phyloP scores from a whole-genome alignment of 2,888 invertebrate genomes.

The Beris chalybata region DNA sequence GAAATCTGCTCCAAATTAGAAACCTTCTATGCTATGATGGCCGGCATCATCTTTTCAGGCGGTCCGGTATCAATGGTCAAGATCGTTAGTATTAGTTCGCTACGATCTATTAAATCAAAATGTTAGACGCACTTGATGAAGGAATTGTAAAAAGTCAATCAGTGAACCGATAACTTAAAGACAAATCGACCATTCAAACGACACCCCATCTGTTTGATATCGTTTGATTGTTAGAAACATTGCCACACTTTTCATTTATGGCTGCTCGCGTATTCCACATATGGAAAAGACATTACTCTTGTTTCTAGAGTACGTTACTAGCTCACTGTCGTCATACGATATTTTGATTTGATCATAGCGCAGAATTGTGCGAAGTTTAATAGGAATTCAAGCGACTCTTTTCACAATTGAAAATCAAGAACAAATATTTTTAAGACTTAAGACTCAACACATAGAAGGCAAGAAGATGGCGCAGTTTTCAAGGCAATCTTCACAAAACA shows the following conservation, averaged over 20 bases:
- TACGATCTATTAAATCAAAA: background rate
- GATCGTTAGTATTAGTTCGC: conserved; percentile 4
- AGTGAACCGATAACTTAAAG: conserved; percentile 22
- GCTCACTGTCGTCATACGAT: no score
- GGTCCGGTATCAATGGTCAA: conserved; percentile 9
- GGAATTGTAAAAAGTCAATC: background rate
- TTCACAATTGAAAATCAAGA: no score
- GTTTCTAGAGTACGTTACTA: no score
- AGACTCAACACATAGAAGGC: no score
- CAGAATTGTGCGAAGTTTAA: no score
- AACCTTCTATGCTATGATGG: background rate
- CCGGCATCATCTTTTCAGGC: background rate
- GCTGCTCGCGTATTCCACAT: conserved; percentile 9
- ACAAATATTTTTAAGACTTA: no score
- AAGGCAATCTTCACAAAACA: no score
- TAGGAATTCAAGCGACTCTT: no score
- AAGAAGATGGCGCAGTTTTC: no score
- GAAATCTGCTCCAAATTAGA: conserved; percentile 22
- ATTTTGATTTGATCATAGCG: no score
- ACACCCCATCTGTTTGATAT: background rate
- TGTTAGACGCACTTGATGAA: background rate
- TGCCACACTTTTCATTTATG: conserved; percentile 23
- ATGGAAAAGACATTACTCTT: conserved; percentile 11
- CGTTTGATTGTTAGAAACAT: conserved; percentile 10
- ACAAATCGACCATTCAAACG: conserved; percentile 26